These are phyloP conservation scores for Stenotaenia linearis DNA, from an alignment of 2,888 invertebrate genomes.

Conservation along the genomic window DNA sequence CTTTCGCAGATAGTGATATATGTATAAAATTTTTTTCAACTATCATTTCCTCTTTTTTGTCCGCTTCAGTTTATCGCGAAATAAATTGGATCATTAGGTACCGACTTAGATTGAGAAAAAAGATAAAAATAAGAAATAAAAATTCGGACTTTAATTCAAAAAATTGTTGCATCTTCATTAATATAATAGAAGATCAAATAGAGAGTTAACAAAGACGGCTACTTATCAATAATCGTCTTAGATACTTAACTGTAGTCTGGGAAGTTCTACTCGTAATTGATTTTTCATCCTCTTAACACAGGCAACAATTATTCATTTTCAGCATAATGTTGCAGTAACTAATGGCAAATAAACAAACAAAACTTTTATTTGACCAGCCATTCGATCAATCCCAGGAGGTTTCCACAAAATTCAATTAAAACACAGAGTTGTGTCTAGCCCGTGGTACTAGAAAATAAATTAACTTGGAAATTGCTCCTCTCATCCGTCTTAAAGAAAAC, in stretches of 20 bases:
- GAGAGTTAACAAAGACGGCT: background rate
- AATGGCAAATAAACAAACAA: background rate
- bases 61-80: background rate
- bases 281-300: background rate
- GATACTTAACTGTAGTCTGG: background rate
- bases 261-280: background rate
- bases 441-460: conserved; percentile 17
- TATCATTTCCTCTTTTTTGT: background rate
- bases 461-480: conserved; percentile 21
- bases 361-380: background rate
- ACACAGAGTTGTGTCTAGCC: conserved; percentile 12
- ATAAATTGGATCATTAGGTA: background rate
- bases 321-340: background rate
- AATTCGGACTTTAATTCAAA: background rate
- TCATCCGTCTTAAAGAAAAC: conserved; percentile 23
- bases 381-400: background rate
- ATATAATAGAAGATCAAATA: background rate
- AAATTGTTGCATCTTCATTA: background rate
- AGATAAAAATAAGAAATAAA: background rate
- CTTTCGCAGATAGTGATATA: background rate
- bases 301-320: background rate
- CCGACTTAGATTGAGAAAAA: background rate
- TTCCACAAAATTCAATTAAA: conserved; percentile 7
- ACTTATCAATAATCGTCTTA: background rate
- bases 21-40: background rate